Evolutionary conservation across 2,888 invertebrate genomes (phyloP), one percentile per base, ranked within the genome.

Genomic region (Cabera pusaria): DNA sequence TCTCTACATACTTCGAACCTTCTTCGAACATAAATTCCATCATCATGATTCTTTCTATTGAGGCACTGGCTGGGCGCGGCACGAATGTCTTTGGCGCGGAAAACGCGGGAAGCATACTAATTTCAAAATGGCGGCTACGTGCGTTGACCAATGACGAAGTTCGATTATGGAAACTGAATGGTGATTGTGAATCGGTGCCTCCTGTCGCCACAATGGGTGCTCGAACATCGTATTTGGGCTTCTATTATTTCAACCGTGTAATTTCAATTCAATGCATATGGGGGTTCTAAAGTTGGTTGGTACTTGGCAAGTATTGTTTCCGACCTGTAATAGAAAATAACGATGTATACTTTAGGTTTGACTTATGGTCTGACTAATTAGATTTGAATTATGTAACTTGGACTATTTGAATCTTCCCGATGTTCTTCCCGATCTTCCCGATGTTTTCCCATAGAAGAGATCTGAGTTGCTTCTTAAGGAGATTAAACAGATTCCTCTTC

Each of bases 31-130:
- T 72, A 76, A 82, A 86, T 86, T 83, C 84, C 80, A 71, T 72
- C 65, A 75, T 66, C 80, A 75, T 84, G 83, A 86, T 86, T 85
- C 79, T 81, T 81, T 86, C 80, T 77, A 81, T 84, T 74, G 80
- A 74, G 51, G 64, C 64, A 69, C 65, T 76, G 81, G 69, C 65
- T 76, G 81, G 83, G 77, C 71, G 83, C 81, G 83, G 81, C 75
- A 70, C 73, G 75, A 72, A 77, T 72, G 75, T 73, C 80, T 84
- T 85, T 80, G 81, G 76, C 75, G 76, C 75, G 75, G 77, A 65
- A 72, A 46, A 75, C 78, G 72, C 61, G 71, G 56, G 53, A 40
- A 43, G 86, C 76, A 85, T 87, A 81, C 54, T 73, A 69, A 83
- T 75, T 57, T 38, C 35, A 57, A 64, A 54, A 72, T 69, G 72